phyloP scores from a whole-genome alignment of 2,888 invertebrate genomes.

The Philhelius pedissequus region DNA sequence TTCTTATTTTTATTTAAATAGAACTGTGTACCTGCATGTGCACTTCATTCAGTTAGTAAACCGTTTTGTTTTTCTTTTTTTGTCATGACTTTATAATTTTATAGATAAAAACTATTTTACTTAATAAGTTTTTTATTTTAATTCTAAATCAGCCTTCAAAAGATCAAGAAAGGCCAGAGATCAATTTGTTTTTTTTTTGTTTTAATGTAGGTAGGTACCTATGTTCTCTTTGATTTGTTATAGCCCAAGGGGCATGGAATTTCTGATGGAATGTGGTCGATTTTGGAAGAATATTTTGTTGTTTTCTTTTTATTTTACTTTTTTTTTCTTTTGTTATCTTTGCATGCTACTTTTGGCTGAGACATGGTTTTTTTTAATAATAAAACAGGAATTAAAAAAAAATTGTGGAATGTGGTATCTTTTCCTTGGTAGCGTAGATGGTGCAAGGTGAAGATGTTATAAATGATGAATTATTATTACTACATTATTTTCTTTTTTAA shows the following conservation, averaged over 20 bases:
- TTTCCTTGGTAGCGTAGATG: conserved; percentile 24
- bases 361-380: conserved; percentile 30
- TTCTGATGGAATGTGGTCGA: conserved; percentile 60
- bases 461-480: conserved; percentile 19
- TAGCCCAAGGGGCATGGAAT: conserved; percentile 50
- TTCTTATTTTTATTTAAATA: no score
- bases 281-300: conserved; percentile 51
- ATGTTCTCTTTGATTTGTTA: conserved; percentile 28
- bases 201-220: no score
- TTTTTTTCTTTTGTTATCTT: conserved; percentile 11
- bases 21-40: no score
- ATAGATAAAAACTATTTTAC: conserved; percentile 45
- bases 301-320: conserved; percentile 1
- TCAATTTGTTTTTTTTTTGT: conserved; percentile 50
- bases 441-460: conserved; percentile 16
- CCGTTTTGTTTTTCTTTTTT: neutral
- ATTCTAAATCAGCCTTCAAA: neutral
- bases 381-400: conserved; percentile 19
- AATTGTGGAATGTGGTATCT: conserved; percentile 23
- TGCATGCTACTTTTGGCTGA: conserved; percentile 45
- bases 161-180: conserved; percentile 28
- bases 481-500: no score
- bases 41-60: neutral
- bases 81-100: conserved; percentile 58
- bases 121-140: neutral